A percentile compares a stretch with the other conserved stretches of the same genome.
Conservation (phyloP, 2,888 invertebrate genomes). For the Zhengitettix transpicula region DNA sequence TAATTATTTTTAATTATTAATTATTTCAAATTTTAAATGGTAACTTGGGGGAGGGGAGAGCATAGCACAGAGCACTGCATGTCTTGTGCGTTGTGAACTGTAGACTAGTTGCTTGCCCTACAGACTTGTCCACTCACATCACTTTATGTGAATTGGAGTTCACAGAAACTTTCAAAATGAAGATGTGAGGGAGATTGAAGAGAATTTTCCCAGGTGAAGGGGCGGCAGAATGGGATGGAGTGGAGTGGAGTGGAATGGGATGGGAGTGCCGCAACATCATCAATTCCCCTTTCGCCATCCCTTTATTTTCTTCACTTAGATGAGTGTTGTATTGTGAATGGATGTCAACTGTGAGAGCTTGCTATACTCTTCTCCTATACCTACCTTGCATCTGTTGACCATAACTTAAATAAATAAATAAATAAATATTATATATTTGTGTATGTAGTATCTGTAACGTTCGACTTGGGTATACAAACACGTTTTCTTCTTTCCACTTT, state of each 20-base stretch:
- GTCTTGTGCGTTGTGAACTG: conserved; percentile 9
- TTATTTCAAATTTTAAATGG: neutral
- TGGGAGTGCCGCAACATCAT: conserved; percentile 12
- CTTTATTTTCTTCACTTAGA: conserved; percentile 14
- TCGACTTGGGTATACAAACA: conserved; percentile 8
- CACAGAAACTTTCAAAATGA: too few relatives aligned
- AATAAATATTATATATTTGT: conserved; percentile 1
- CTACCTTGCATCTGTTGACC: conserved; percentile 14
- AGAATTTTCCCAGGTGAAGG: neutral
- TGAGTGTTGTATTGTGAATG: conserved; percentile 16
- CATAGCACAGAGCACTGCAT: conserved; percentile 13
- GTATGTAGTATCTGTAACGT: conserved; percentile 9
- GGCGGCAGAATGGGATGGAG: neutral
- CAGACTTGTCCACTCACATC: conserved; percentile 11
- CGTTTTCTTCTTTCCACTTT: conserved; percentile 11
- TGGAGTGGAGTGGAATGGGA: conserved; percentile 2
- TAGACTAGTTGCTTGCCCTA: conserved; percentile 14
- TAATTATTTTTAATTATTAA: neutral
- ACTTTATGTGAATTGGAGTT: neutral
- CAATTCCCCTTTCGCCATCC: conserved; percentile 9
- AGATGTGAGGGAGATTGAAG: neutral
- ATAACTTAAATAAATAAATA: neutral
- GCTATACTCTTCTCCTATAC: conserved; percentile 9
- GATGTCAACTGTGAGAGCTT: conserved; percentile 15
- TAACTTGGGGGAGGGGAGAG: conserved; percentile 1